A percentile compares a stretch with the other conserved stretches of the same genome.
Conservation (phyloP, 2,797 vertebrate species). For the Vultur gryphus region DNA sequence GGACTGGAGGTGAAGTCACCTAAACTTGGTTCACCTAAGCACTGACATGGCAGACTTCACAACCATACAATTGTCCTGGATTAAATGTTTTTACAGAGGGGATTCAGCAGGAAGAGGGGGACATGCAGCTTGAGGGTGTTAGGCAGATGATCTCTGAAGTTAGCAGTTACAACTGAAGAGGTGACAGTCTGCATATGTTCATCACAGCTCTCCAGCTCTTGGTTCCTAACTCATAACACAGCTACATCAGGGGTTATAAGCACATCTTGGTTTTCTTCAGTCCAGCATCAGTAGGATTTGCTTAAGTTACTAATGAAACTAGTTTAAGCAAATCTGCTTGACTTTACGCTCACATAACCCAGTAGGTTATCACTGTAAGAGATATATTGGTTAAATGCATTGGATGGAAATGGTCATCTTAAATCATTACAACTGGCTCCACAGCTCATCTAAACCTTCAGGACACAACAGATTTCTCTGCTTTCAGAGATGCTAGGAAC, state of each 20-base stretch:
- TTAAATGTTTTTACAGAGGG: background rate
- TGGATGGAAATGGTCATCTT: background rate
- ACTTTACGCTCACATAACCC: background rate
- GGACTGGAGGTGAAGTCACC: background rate
- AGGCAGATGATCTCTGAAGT: background rate
- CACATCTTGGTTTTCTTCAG: background rate
- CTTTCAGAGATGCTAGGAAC: background rate
- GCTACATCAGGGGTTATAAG: background rate
- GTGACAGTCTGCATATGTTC: background rate
- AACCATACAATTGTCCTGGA: background rate
- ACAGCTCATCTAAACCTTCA: background rate
- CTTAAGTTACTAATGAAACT: background rate
- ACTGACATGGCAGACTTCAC: background rate
- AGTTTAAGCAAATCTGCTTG: background rate
- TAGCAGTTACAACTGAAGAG: background rate
- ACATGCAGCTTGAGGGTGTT: background rate
- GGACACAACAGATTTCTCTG: background rate
- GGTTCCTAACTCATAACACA: background rate
- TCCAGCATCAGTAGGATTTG: background rate
- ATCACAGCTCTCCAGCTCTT: background rate
- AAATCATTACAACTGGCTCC: background rate
- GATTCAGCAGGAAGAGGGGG: background rate
- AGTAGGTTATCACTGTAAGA: background rate
- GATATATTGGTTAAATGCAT: background rate
- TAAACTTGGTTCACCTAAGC: background rate